A percentile compares a stretch with the other conserved stretches of the same genome.
Evolutionary conservation across 2,113 vertebrate genomes (phyloP).

Genomic region (Psittacara wagleri): DNA sequence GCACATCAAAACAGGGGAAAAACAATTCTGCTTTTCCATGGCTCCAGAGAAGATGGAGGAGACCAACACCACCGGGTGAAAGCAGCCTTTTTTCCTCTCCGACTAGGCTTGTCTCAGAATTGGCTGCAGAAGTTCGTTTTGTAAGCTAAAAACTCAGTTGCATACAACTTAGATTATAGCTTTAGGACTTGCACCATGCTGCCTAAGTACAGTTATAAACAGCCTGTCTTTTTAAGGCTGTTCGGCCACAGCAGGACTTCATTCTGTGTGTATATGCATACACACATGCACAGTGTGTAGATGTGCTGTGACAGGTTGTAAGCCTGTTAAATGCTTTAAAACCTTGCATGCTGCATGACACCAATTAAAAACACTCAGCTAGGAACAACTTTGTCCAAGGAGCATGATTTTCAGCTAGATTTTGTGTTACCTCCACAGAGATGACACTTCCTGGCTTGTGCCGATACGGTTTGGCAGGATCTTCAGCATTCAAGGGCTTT

Average conservation of each 20-base stretch:
- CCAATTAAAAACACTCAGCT: neutral
- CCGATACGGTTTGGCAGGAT: slow-evolving; percentile 84
- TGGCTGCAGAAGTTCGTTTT: neutral
- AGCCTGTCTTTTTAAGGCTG: neutral
- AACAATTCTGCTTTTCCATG: neutral
- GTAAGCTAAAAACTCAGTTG: neutral
- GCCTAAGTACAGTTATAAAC: neutral
- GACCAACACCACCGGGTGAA: neutral
- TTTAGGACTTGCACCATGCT: neutral
- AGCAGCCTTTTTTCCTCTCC: neutral
- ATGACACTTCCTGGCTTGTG: slow-evolving; percentile 97
- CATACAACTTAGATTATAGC: neutral
- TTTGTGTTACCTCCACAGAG: slow-evolving; percentile 89
- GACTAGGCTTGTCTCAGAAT: neutral
- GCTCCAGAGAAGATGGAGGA: neutral
- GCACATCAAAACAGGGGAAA: neutral
- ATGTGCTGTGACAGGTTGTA: neutral
- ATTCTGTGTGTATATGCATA: neutral
- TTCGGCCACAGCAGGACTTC: neutral
- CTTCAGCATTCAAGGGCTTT: slow-evolving; percentile 82
- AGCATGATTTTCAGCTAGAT: neutral
- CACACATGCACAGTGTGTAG: neutral
- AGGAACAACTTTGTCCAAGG: neutral
- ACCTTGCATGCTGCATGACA: neutral
- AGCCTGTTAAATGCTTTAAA: neutral